These are phyloP conservation scores for Phaethornis superciliosus DNA, from an alignment of 2,113 vertebrate genomes.

Conservation along the genomic window DNA sequence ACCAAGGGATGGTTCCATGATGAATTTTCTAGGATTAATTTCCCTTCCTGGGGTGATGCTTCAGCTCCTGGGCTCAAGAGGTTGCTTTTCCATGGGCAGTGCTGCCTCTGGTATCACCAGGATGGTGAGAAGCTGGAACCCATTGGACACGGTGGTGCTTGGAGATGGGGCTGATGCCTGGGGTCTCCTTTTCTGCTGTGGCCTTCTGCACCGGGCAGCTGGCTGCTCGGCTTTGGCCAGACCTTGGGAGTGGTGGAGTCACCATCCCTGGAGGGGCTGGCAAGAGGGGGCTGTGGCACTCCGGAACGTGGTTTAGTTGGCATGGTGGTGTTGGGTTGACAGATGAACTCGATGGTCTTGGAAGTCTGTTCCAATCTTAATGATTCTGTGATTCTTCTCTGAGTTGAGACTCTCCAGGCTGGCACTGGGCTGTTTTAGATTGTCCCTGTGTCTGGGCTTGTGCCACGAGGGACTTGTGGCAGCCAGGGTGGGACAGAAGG, in stretches of 20 bases:
- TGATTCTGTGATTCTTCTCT: too few species aligned
- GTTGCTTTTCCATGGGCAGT: not conserved
- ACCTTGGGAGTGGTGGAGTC: too few species aligned
- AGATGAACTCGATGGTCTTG: too few species aligned
- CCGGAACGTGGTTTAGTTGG: too few species aligned
- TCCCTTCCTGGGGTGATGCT: not conserved
- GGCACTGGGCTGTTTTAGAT: not conserved
- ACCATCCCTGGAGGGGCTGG: too few species aligned
- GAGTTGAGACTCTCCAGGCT: not conserved
- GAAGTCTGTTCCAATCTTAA: too few species aligned
- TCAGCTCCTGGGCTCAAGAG: not conserved
- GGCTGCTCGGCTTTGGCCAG: too few species aligned
- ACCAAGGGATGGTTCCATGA: not conserved
- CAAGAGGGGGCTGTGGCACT: too few species aligned
- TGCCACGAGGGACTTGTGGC: too few species aligned
- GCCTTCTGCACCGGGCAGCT: accelerated
- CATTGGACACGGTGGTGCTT: not conserved
- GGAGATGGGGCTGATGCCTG: not conserved
- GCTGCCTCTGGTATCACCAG: not conserved
- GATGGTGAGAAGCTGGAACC: not conserved
- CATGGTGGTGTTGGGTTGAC: too few species aligned
- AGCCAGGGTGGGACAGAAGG: accelerated
- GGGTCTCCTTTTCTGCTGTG: not conserved
- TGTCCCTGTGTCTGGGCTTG: not conserved
- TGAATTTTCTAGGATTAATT: conserved; percentile 39